Evolutionary conservation across 2,888 invertebrate genomes (phyloP), one percentile per base, ranked within the genome.

Genomic region (Polydrusus pterygomalis): DNA sequence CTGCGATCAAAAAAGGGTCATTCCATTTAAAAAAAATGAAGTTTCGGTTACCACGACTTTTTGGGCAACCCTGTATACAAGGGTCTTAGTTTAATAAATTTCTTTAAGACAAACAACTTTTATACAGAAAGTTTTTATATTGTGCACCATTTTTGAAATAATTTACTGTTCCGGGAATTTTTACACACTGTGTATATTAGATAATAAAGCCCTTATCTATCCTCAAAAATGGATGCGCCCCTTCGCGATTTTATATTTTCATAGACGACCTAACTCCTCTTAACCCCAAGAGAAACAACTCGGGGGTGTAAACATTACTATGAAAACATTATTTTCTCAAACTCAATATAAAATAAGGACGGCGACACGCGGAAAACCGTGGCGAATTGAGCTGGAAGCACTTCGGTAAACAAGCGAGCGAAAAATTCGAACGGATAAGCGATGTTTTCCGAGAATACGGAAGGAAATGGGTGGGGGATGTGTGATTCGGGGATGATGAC

Each of bases 381-480:
- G 17, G 38, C 58, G 58, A 60, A 60, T 38, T 30, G 58, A 38
- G 10, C 58, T 34, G 2, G 13, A 60, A 60, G 58, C 58, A 60
- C 58, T 17, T 38, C 58, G 58, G 58, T 60, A 60, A 38, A 60
- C 58, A 38, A 10, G 5, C 25, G 54, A 17, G 18, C 47, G 15
- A 60, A 60, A 60, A 60, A 30, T 60, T 38, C 58, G 58, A 38
- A 60, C 58, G 58, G 38, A 60, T 60, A 60, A 38, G 58, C 38
- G 58, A 60, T 60, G 58, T 60, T 60, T 60, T 60, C 30, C 58
- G 58, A 60, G 58, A 60, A 60, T 11, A 10, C 38, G 58, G 56
- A 30, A 13, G 51, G 51, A n/a, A n/a, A n/a, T n/a, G n/a, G 54
- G 1, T 6, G 54, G 20, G 34, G 56, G 56, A 8, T 34, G 34